These are phyloP conservation scores for Adoxophyes honmai DNA, from an alignment of 1,140 invertebrate genomes.

Conservation along the genomic window DNA sequence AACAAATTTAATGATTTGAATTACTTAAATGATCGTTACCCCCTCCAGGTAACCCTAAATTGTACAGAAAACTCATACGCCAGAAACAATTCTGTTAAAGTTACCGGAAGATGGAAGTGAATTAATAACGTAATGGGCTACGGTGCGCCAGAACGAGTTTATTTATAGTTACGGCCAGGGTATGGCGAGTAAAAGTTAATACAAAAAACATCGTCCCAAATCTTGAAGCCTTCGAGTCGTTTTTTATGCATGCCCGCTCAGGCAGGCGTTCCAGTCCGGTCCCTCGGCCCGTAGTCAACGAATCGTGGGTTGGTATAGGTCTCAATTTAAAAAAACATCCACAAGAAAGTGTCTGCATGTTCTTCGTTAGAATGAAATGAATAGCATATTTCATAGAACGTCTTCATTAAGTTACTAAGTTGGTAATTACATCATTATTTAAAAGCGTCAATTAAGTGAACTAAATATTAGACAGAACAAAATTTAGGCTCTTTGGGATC, in stretches of 20 bases:
- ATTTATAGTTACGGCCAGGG: conserved; percentile 39
- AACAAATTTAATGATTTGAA: too few relatives aligned
- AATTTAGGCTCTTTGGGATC: too few relatives aligned
- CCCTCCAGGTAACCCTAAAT: too few relatives aligned
- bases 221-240: conserved; percentile 39
- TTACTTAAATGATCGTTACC: too few relatives aligned
- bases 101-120: conserved; percentile 12
- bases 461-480: too few relatives aligned
- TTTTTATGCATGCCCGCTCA: conserved; percentile 41
- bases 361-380: too few relatives aligned
- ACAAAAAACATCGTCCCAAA: conserved; percentile 56
- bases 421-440: too few relatives aligned
- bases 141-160: conserved; percentile 41
- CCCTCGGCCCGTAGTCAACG: conserved; percentile 32
- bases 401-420: too few relatives aligned
- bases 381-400: too few relatives aligned
- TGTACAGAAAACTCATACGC: too few relatives aligned
- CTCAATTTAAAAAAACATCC: conserved; percentile 28
- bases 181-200: conserved; percentile 33
- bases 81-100: conserved; percentile 11
- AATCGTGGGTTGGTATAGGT: conserved; percentile 51
- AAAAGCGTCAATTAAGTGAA: too few relatives aligned
- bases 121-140: conserved; percentile 27
- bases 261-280: conserved; percentile 29
- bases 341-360: background rate